Percentiles rank a stretch among this genome's conserved stretches.
These are phyloP conservation scores for Thaumatotibia leucotreta DNA, from an alignment of 1,140 invertebrate genomes.

Conservation along the genomic window DNA sequence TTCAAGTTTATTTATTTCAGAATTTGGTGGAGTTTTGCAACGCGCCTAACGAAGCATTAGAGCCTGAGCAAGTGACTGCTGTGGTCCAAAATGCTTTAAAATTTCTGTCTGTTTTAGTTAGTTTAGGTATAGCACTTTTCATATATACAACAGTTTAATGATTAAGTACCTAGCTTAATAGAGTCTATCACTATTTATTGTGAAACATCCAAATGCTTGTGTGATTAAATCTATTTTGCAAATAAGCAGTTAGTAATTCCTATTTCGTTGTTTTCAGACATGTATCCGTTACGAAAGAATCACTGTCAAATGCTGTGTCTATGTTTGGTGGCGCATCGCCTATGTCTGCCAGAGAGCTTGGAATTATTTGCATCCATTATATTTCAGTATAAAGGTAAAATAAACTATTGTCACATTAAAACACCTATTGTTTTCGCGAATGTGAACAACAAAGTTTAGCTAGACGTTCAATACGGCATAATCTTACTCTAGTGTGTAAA, in stretches of 20 bases:
- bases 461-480: too few species aligned
- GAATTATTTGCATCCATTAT: conserved; percentile 63
- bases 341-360: conserved; percentile 54
- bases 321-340: conserved; percentile 54
- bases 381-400: conserved; percentile 61
- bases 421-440: too few species aligned
- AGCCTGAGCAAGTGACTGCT: conserved; percentile 36
- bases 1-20: conserved; percentile 42
- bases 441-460: too few species aligned
- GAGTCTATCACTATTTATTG: too few species aligned
- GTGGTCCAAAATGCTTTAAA: conserved; percentile 51
- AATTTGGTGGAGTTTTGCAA: conserved; percentile 41
- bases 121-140: conserved; percentile 47
- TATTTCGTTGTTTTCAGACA: conserved; percentile 46
- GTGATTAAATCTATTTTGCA: too few species aligned
- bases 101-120: conserved; percentile 54
- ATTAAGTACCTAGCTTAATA: too few species aligned
- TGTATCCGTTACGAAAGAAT: conserved; percentile 55
- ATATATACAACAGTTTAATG: too few species aligned
- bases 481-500: too few species aligned
- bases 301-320: conserved; percentile 52
- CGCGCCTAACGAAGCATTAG: conserved; percentile 34
- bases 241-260: too few species aligned
- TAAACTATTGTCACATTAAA: not conserved
- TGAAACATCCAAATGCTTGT: too few species aligned